Evolutionary conservation across 1,140 invertebrate genomes (phyloP), one percentile per base, ranked within the genome.

Genomic region (Drosophila varians): DNA sequence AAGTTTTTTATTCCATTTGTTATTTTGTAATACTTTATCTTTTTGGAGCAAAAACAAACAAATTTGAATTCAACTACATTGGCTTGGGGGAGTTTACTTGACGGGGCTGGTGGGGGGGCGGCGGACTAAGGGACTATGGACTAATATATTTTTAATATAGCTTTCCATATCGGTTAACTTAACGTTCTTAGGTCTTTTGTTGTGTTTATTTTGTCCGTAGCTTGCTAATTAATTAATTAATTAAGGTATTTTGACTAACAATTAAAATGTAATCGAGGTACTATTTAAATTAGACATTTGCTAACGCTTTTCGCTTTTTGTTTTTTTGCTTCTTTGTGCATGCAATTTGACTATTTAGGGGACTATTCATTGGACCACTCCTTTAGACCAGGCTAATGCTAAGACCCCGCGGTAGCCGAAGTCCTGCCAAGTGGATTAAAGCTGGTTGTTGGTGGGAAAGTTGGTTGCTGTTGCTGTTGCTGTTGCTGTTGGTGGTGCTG

Each of bases 251-350:
- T 86, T 77, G 82, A 86, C 82, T 86, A 86, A 77, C 72, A 84
- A 80, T 87, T 86, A 80, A 64, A 77, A 74, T 74, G 48, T 76
- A 61, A 34, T 80, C 60, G 60, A 86, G 80, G 80, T 86, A 84
- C 82, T 58, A 72, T 77, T 38, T 60, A 84, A 84, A 74, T 78
- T 69, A 87, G 52, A 53, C 54, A 87, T 72, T 75, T 68, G 54
- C 68, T 73, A 80, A 84, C 80, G 76, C 60, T 84, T 31, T 68
- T 49, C 43, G 43, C 38, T 34, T 46, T 43, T 26, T 52, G 18
- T 34, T 45, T 18, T 40, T 34, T 45, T 18, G 31, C 19, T 23
- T 71, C 52, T 19, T 68, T 75, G 57, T 77, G 73, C 73, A 71
- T 78, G 56, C 60, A 87, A 86, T 86, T 86, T 86, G 80, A 86